Conservation (phyloP, 2,797 vertebrate genomes). For the Lacerta agilis region DNA sequence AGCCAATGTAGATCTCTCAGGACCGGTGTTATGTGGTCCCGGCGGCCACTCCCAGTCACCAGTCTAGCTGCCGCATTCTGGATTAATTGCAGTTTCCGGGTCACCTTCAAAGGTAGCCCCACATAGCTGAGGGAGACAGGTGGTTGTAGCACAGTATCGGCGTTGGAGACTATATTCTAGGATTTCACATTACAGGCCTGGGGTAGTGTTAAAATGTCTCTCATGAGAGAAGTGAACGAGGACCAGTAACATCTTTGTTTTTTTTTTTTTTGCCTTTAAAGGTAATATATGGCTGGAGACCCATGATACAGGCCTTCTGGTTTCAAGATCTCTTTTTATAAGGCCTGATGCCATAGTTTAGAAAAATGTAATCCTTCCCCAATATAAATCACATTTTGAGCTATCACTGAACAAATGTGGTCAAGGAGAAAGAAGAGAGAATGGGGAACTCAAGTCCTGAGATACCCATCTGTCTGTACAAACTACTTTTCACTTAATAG, state of each 20-base stretch:
- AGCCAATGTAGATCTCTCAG: too few relatives aligned
- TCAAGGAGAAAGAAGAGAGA: not conserved
- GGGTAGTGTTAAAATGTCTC: constrained; percentile 31
- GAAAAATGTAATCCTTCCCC: constrained; percentile 31
- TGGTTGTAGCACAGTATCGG: not conserved
- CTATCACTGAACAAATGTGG: not conserved
- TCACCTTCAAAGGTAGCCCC: too few relatives aligned
- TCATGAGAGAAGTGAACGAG: constrained; percentile 27
- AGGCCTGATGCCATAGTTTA: not conserved
- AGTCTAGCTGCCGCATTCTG: too few relatives aligned
- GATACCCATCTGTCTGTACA: not conserved
- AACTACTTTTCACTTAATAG: not conserved
- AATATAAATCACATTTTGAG: not conserved
- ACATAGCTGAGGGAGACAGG: too few relatives aligned
- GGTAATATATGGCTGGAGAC: not conserved
- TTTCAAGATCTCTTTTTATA: constrained; percentile 10
- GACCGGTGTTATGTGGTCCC: too few relatives aligned
- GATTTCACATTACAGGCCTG: constrained; percentile 34
- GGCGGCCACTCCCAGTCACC: too few relatives aligned
- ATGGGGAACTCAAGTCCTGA: not conserved
- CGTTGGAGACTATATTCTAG: not conserved
- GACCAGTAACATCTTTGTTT: not conserved
- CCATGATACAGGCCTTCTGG: not conserved
- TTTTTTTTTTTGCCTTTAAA: not conserved
- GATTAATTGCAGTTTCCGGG: too few relatives aligned